phyloP scores from a whole-genome alignment of 2,888 invertebrate species.

The Aphodius granarius region DNA sequence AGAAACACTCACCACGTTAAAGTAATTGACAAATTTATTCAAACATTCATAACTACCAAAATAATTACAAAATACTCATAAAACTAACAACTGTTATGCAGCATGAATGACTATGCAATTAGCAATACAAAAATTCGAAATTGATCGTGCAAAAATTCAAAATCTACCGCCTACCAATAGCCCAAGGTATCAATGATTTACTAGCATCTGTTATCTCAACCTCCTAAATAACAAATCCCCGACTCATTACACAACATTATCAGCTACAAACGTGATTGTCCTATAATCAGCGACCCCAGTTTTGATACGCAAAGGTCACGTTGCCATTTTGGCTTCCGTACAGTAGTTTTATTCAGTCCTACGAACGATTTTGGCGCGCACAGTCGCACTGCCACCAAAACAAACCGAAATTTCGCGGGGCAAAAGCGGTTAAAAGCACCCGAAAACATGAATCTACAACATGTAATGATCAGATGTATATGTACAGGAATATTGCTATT shows the following conservation, averaged over 20 bases:
- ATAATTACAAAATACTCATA: no score
- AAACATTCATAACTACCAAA: no score
- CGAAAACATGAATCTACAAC: slow-evolving; percentile 39
- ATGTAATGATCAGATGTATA: slow-evolving; percentile 47
- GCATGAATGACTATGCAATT: no score
- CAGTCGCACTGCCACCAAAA: background rate
- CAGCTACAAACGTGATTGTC: background rate
- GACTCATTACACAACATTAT: background rate
- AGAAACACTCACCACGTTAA: no score
- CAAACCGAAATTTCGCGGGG: background rate
- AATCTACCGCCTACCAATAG: background rate
- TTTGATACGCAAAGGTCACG: background rate
- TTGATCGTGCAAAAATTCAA: no score
- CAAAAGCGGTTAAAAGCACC: background rate
- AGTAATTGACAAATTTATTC: no score
- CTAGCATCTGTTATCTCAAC: background rate
- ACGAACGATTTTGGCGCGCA: background rate
- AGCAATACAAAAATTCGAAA: no score
- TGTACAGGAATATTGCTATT: slow-evolving; percentile 48
- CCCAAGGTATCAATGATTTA: background rate
- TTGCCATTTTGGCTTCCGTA: background rate
- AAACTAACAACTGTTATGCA: no score
- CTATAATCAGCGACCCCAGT: background rate
- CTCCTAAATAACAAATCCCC: background rate
- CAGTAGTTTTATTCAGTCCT: background rate